Conservation (phyloP, 2,113 vertebrate genomes). For the Petromus typicus region DNA sequence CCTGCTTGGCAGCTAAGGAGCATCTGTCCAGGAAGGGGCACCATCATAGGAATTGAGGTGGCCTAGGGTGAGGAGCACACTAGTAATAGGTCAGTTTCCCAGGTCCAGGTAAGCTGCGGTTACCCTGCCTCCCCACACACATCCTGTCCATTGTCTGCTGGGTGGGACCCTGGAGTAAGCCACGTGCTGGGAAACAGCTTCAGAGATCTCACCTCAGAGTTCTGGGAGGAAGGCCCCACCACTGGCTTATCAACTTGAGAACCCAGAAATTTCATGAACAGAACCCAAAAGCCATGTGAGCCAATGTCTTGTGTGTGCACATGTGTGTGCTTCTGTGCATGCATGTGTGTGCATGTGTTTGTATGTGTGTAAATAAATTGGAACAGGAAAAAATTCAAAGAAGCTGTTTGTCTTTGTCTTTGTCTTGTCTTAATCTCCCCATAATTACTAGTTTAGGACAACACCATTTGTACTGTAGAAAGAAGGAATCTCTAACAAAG, state of each 20-base stretch:
- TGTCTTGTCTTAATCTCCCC: background rate
- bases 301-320: background rate
- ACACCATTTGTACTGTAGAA: background rate
- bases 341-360: too few species aligned
- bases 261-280: background rate
- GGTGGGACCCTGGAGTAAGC: background rate
- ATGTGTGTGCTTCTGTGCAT: too few species aligned
- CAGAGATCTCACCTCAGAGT: background rate
- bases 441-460: background rate
- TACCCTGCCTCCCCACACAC: too few species aligned
- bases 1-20: background rate
- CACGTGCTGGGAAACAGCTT: background rate
- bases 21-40: background rate
- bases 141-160: background rate
- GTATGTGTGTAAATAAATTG: background rate
- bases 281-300: background rate
- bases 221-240: background rate
- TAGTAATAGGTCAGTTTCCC: background rate
- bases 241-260: background rate
- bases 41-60: background rate
- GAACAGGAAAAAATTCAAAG: background rate
- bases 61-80: too few species aligned
- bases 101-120: rapidly evolving
- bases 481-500: background rate
- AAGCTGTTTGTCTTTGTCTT: background rate